Evolutionary conservation across 2,888 invertebrate genomes (phyloP), one percentile per base, ranked within the genome.

Genomic region (Troides aeacus): DNA sequence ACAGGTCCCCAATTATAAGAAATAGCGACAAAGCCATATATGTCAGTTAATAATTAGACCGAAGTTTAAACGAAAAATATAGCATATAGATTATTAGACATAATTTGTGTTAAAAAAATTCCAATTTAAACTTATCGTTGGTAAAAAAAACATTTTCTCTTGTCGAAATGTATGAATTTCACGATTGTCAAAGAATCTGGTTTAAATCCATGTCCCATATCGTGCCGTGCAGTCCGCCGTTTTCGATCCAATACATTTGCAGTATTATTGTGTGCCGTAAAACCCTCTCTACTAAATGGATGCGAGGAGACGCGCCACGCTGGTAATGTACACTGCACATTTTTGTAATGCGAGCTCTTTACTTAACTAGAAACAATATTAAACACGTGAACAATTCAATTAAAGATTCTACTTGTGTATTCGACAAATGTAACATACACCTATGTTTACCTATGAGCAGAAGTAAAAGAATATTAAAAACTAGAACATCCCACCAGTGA

Each of bases 241-340:
- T 66, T 62, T 62, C 61, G 62, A 66, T 66, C 53, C 66, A 66
- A 66, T 62, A 62, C 66, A 62, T 66, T 67, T 67, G 23, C 56
- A 62, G 42, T 56, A 42, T 67, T 67, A 67, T 62, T 67, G 62
- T 56, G 62, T 21, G 57, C 56, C 61, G 66, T 62, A 67, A 61
- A 67, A 67, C 66, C 66, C 42, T 53, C 66, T 67, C 56, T n/a
- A 62, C 61, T 67, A 59, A 66, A 66, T 50, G 66, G 66, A 66
- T 50, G 66, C 53, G 57, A 64, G 61, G 46, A 42, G 53, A 39
- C 53, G 53, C 24, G 61, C 10, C 18, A 56, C 2, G 21, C 5
- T 46, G 23, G 36, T 66, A 53, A 62, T 30, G 10, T 66, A 39
- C 60, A 30, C 30, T 57, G 23, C n/a, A 53, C 23, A 61, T 53